Conservation (phyloP, 2,797 vertebrate species). For the Momotus momota region DNA sequence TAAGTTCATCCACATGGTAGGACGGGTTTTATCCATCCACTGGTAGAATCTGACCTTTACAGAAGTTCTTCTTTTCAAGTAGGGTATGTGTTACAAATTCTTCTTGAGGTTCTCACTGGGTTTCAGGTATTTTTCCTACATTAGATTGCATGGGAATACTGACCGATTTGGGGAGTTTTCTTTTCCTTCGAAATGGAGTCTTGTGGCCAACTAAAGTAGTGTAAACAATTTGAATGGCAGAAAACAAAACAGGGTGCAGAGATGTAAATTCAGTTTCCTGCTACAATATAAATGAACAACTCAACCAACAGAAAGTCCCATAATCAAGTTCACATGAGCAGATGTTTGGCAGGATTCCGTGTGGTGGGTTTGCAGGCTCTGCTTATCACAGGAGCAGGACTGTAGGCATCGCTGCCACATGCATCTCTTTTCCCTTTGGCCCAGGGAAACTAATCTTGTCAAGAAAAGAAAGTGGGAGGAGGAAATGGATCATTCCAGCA, state of each 20-base stretch:
- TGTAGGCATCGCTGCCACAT: conserved; percentile 9
- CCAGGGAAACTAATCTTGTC: background rate
- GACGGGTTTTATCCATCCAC: background rate
- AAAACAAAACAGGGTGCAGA: background rate
- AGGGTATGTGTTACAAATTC: background rate
- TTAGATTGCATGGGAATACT: background rate
- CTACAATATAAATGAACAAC: conserved; percentile 2
- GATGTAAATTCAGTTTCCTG: conserved; percentile 14
- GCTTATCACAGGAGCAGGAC: conserved; percentile 36
- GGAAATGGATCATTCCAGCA: conserved; percentile 3
- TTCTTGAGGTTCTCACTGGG: background rate
- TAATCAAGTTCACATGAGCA: background rate
- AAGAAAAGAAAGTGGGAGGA: conserved; percentile 12
- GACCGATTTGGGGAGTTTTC: background rate
- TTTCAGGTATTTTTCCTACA: background rate
- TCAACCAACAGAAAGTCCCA: background rate
- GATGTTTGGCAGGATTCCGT: conserved; percentile 36
- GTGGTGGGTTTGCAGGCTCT: background rate
- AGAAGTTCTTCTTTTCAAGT: background rate
- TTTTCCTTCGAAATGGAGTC: background rate
- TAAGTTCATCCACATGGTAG: background rate
- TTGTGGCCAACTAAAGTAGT: background rate
- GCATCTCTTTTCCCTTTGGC: background rate
- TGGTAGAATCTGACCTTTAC: background rate
- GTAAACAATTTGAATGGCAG: background rate